Conservation (phyloP, 2,113 vertebrate genomes). For the Takifugu bimaculatus region DNA sequence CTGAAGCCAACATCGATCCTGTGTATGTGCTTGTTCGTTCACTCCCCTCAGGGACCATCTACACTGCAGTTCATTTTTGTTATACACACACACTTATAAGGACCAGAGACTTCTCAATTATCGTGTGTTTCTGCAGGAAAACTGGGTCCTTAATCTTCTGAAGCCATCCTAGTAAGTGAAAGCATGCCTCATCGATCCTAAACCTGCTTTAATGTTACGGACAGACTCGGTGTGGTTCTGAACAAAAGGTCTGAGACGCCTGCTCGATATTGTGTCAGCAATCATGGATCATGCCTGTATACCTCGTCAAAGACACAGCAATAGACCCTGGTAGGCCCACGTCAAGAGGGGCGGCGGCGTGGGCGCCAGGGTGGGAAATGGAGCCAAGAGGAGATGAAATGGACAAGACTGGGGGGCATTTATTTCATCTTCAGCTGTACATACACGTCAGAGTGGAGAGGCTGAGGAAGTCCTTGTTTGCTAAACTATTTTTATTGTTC, state of each 20-base stretch:
- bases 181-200: constrained; percentile 50
- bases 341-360: constrained; percentile 24
- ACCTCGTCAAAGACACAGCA: constrained; percentile 72
- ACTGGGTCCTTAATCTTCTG: constrained; percentile 28
- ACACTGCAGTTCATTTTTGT: constrained; percentile 43
- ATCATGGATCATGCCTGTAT: constrained; percentile 65
- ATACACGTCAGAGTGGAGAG: constrained; percentile 67
- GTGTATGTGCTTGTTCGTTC: constrained; percentile 20
- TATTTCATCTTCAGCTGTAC: constrained; percentile 71
- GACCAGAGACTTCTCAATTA: constrained; percentile 32
- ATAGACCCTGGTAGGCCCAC: constrained; percentile 61
- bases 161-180: constrained; percentile 47
- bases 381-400: constrained; percentile 70
- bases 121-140: constrained; percentile 27
- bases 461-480: constrained; percentile 77
- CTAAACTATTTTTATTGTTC: constrained; percentile 81
- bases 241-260: constrained; percentile 52
- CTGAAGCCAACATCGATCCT: constrained; percentile 45
- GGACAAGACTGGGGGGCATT: constrained; percentile 39
- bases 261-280: constrained; percentile 43
- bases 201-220: constrained; percentile 37
- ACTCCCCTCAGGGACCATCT: constrained; percentile 67
- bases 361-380: constrained; percentile 35
- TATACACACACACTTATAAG: constrained; percentile 21
- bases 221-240: constrained; percentile 34